Evolutionary conservation across 2,113 vertebrate genomes (phyloP).

Genomic region (Microtus montanus): DNA sequence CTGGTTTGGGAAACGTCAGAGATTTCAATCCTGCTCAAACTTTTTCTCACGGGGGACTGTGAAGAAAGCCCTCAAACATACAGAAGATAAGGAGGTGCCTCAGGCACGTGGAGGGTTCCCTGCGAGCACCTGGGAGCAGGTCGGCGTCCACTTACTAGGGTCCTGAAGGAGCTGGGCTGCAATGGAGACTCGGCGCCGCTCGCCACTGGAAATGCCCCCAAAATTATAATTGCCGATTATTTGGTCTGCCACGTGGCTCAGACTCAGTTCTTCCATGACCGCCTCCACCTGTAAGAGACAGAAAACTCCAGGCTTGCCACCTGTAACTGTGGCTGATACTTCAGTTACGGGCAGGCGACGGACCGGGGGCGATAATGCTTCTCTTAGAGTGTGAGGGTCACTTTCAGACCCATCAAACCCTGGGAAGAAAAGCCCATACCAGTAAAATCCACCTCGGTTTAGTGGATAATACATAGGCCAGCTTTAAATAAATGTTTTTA

Average conservation of each 20-base stretch:
- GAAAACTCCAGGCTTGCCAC: not conserved
- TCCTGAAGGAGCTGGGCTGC: conserved; percentile 96
- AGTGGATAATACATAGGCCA: not conserved
- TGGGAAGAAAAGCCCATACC: not conserved
- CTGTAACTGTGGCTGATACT: not conserved
- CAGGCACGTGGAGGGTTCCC: not conserved
- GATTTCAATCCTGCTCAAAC: not conserved
- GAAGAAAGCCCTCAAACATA: not conserved
- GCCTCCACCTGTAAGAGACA: conserved; percentile 88
- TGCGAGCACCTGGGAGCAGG: not conserved
- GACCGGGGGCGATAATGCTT: not conserved
- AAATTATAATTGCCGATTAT: conserved; percentile 91
- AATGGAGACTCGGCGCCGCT: conserved; percentile 95
- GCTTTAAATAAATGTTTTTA: conserved; percentile 25
- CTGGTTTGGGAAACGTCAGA: not conserved
- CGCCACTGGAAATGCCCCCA: conserved; percentile 92
- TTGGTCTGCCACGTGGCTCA: conserved; percentile 91
- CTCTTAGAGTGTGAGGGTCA: not conserved
- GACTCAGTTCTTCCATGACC: conserved; percentile 93
- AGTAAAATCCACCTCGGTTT: not conserved
- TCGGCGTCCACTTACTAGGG: conserved; percentile 90
- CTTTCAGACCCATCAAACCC: not conserved
- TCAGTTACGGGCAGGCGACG: not conserved
- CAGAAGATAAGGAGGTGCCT: not conserved
- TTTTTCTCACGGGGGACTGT: not conserved